Base-by-base conservation (phyloP, 2,797 vertebrate genomes). In the Leontopithecus rosalia region DNA sequence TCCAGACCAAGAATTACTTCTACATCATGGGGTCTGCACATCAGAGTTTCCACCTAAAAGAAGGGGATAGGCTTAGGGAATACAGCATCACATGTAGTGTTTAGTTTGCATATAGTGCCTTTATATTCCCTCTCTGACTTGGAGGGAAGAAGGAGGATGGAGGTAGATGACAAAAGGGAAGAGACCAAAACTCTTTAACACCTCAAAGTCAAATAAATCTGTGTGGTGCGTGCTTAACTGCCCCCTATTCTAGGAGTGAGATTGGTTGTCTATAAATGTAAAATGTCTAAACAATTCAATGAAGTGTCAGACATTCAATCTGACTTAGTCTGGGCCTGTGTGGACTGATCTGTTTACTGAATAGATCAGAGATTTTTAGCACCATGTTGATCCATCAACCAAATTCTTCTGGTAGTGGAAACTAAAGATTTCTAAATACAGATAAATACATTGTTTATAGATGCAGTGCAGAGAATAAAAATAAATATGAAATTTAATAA, bases 391-490 rank as follows among this genome's bases (percentile, higher is more conserved):
- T 55, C 20, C 70, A 73, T 41, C 61, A 58, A 26, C 30, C 64
- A 33, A 46, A 12, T 95, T 85, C 55, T 85, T 81, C 57, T 94
- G 30, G 33, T 61, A 82, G 70, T 41, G 9, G 76, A 41, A 96
- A 95, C 80, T 58, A 57, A 93, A 89, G 14, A 3, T 10, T 33
- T 77, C 7, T 57, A 50, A 93, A 52, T 86, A 41, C 15, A 73
- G 22, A 55, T 30, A 64, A 75, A 55, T 70, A 43, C 33, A 83
- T 43, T 92, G 33, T 48, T 88, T 95, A 75, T 52, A 87, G 9
- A 48, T 72, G 55, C 4, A 80, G 36, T 36, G 57, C 24, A 67
- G 39, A 90, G 57, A 92, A 84, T 94, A 82, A 81, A 93, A 86
- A 20, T 52, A 48, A 43, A 57, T 46, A 46, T 15, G n/a, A 87